Conservation (phyloP, 2,888 invertebrate species). For the Penaeus monodon region DNA sequence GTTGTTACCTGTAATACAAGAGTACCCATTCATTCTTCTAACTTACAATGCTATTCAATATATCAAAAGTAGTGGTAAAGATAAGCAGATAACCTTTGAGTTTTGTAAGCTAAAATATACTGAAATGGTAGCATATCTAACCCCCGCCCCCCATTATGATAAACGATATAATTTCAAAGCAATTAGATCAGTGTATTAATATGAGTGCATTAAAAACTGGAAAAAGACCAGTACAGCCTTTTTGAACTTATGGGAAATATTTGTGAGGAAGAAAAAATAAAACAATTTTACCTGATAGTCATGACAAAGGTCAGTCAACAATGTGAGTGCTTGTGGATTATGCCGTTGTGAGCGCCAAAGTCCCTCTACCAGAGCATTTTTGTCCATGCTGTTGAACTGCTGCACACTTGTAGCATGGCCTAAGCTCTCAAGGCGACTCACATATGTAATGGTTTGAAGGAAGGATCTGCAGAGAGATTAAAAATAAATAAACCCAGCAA, state of each 20-base stretch:
- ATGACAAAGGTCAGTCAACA: slow-evolving; percentile 63
- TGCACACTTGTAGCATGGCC: slow-evolving; percentile 44
- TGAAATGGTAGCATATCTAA: no score
- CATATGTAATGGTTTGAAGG: slow-evolving; percentile 56
- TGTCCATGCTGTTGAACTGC: slow-evolving; percentile 54
- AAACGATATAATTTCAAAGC: no score
- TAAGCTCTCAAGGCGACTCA: slow-evolving; percentile 55
- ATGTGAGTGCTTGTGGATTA: slow-evolving; percentile 54
- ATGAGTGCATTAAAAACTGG: no score
- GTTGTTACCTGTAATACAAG: slow-evolving; percentile 39
- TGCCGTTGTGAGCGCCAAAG: slow-evolving; percentile 63
- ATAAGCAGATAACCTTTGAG: no score
- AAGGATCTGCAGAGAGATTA: slow-evolving; percentile 9
- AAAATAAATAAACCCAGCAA: background rate
- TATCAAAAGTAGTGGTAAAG: no score
- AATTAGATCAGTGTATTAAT: no score
- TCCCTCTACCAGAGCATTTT: slow-evolving; percentile 58
- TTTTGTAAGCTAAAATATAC: no score
- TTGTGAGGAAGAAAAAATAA: no score
- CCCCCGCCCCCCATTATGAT: no score
- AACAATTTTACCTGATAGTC: slow-evolving; percentile 50
- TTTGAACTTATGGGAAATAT: no score
- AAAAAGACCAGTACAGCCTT: no score
- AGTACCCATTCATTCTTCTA: background rate
- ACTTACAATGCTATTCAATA: background rate